A percentile compares a stretch with the other conserved stretches of the same genome.
Conservation (phyloP, 2,113 vertebrate species). For the Pongo pygmaeus region DNA sequence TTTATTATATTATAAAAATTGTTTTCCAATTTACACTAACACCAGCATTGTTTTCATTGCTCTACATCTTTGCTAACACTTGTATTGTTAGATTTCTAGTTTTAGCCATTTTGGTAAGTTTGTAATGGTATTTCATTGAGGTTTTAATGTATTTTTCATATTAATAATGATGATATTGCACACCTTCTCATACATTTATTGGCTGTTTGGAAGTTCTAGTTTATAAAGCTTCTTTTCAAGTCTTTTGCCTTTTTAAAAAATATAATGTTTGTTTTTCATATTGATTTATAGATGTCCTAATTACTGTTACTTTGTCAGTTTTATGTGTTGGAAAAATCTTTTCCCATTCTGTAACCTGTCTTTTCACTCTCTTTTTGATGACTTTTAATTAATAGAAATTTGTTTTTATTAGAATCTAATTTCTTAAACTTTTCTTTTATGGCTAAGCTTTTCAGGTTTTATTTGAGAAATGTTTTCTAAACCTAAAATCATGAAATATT, state of each 20-base stretch:
- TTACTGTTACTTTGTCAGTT: neutral
- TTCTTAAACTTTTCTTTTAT: conserved; percentile 16
- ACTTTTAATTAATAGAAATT: neutral
- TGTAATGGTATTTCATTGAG: neutral
- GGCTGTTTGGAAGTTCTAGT: neutral
- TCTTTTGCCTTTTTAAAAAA: neutral
- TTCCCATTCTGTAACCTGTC: neutral
- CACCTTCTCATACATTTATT: neutral
- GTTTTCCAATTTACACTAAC: neutral
- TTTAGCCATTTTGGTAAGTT: neutral
- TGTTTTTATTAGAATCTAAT: conserved; percentile 2
- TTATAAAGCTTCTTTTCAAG: neutral
- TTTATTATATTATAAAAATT: neutral
- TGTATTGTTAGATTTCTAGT: neutral
- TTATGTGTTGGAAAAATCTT: neutral
- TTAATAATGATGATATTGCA: neutral
- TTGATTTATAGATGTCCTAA: neutral
- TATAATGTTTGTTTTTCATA: neutral
- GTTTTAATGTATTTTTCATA: neutral
- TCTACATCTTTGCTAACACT: neutral
- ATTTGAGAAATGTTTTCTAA: neutral
- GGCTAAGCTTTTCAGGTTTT: neutral
- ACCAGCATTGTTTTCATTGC: neutral
- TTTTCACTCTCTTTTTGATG: neutral
- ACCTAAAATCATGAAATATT: neutral